Base-by-base conservation (phyloP, 1,140 invertebrate species). In the Frieseomelitta varia region DNA sequence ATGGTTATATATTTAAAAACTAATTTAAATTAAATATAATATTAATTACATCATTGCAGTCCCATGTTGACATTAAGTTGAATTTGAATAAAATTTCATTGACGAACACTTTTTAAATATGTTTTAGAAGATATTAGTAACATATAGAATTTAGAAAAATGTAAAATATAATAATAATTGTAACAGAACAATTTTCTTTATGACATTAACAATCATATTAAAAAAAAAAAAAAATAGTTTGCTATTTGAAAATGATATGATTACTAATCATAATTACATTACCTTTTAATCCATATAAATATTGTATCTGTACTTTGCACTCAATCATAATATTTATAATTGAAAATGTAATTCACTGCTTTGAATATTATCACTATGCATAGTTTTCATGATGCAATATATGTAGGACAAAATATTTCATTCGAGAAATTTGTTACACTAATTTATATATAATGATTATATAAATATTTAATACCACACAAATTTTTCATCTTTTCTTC, bases 1-100 rank as follows among this genome's bases (percentile, higher is more conserved):
- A 39, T 58, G 47, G n/a, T 39, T 74, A 56, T n/a, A n/a, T n/a
- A n/a, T 72, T 65, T 8, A n/a, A 2, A 73, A 58, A 53, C 73
- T 80, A 80, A 68, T 67, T 58, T 80, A 74, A 80, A 67, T 84
- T 73, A 27, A 11, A 55, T 34, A n/a, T 79, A 63, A 79, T 56
- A 77, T 53, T 82, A 79, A 55, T 61, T 39, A 73, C 14, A 80
- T 80, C 83, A 73, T 51, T 80, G 83, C 83, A 84, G 77, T 84
- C 80, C 77, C 77, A 65, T 21, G 34, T 56, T 80, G 83, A 80
- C 83, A 51, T 76, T 68, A 84, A 84, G 65, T 53, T 78, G 55
- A 61, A 83, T 83, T 83, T 80, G 77, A 79, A 73, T 84, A 67
- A 8, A 84, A 73, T 17, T 79, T 69, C 39, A 58, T 83, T 14